Conservation (phyloP, 2,888 invertebrate genomes). For the Pinctada fucata region DNA sequence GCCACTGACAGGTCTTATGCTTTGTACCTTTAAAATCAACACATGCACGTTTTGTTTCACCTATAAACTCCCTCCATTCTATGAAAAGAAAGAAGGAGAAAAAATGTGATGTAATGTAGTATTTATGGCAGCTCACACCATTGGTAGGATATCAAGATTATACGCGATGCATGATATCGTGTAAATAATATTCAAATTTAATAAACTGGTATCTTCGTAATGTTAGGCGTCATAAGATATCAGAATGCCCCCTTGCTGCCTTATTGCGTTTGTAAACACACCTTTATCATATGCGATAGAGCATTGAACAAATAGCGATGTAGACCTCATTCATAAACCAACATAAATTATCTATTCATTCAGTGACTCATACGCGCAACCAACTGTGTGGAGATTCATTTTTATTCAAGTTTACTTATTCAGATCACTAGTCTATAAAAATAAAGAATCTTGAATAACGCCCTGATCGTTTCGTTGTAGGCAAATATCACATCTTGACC, state of each 20-base stretch:
- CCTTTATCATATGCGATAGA: not conserved
- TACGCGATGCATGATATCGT: not conserved
- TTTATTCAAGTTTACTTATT: not conserved
- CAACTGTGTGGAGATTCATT: not conserved
- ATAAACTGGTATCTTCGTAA: not conserved
- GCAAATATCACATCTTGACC: constrained; percentile 37
- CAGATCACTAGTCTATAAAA: too few species aligned
- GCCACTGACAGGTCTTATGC: too few species aligned
- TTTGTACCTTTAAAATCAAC: too few species aligned
- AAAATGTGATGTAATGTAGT: too few species aligned
- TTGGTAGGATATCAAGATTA: too few species aligned
- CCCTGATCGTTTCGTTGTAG: constrained; percentile 13
- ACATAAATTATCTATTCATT: not conserved
- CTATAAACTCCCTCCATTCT: too few species aligned
- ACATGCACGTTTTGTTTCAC: too few species aligned
- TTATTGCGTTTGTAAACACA: not conserved
- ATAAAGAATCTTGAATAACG: too few species aligned
- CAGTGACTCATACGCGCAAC: not conserved
- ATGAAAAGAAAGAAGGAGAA: too few species aligned
- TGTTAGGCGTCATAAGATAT: not conserved
- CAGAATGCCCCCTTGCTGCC: too few species aligned
- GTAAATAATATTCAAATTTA: not conserved
- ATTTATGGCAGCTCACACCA: too few species aligned
- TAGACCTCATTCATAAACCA: not conserved
- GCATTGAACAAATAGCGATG: not conserved